Evolutionary conservation across 2,797 vertebrate genomes (phyloP).

Genomic region (Lutjanus campechanus): DNA sequence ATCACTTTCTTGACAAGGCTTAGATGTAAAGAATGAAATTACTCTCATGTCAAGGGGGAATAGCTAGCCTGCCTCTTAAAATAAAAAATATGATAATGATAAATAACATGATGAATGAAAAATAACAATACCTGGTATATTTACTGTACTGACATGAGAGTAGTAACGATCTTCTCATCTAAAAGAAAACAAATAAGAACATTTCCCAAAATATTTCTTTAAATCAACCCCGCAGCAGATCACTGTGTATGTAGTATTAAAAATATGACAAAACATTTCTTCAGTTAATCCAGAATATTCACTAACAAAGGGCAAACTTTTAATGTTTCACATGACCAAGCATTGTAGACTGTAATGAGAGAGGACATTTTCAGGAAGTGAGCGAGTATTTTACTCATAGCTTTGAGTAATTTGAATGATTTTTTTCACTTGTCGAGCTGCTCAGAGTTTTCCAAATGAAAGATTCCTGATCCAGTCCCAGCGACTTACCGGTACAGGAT

Average conservation of each 20-base stretch:
- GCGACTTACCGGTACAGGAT: neutral
- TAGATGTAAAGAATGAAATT: neutral
- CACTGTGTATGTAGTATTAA: neutral
- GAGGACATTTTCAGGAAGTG: neutral
- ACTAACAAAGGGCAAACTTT: neutral
- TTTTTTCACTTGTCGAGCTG: neutral
- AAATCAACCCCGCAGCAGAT: neutral
- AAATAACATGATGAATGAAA: neutral
- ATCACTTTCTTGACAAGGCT: neutral
- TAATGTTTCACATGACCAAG: neutral
- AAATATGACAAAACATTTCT: neutral
- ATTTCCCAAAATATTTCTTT: neutral
- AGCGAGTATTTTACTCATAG: neutral
- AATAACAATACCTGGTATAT: neutral
- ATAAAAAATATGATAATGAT: neutral
- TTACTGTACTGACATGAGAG: neutral
- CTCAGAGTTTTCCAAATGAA: neutral
- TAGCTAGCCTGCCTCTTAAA: neutral
- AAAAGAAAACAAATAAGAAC: neutral
- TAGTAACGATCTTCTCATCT: neutral
- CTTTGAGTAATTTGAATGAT: neutral
- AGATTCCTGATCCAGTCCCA: neutral
- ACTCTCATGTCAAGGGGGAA: neutral
- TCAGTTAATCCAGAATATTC: neutral
- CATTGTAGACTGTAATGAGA: neutral